Evolutionary conservation across 2,797 vertebrate genomes (phyloP).

Genomic region (Lateolabrax maculatus): DNA sequence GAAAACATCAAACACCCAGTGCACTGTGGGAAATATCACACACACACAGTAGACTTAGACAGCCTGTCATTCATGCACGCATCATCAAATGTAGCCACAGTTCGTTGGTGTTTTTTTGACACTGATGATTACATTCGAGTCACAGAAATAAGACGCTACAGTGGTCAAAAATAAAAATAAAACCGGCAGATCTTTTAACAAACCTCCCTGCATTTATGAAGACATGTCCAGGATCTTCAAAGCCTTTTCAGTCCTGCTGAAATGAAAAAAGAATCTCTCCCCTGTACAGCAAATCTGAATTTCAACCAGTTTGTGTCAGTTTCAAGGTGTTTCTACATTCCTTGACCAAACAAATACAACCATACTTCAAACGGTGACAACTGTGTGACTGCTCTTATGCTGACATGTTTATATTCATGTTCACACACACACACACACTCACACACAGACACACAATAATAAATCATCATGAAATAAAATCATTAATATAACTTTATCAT

Average conservation of each 20-base stretch:
- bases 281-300: neutral
- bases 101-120: constrained; percentile 25
- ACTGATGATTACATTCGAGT: neutral
- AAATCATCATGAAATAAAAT: constrained; percentile 6
- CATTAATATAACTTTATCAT: constrained; percentile 6
- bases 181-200: neutral
- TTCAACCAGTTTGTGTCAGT: neutral
- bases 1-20: constrained; percentile 11
- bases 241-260: neutral
- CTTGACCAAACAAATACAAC: constrained; percentile 7
- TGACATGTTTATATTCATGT: constrained; percentile 56
- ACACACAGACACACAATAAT: neutral
- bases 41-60: neutral
- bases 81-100: constrained; percentile 4
- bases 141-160: constrained; percentile 15
- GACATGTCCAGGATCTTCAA: constrained; percentile 21
- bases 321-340: neutral
- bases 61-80: constrained; percentile 20
- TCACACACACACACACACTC: neutral
- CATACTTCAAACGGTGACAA: constrained; percentile 9
- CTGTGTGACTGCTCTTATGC: constrained; percentile 24
- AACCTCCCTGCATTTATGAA: constrained; percentile 1
- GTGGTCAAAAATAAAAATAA: constrained; percentile 18
- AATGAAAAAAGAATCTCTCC: neutral
- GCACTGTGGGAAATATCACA: constrained; percentile 25